Evolutionary conservation across 2,797 vertebrate genomes (phyloP).

Genomic region (Dryobates pubescens): DNA sequence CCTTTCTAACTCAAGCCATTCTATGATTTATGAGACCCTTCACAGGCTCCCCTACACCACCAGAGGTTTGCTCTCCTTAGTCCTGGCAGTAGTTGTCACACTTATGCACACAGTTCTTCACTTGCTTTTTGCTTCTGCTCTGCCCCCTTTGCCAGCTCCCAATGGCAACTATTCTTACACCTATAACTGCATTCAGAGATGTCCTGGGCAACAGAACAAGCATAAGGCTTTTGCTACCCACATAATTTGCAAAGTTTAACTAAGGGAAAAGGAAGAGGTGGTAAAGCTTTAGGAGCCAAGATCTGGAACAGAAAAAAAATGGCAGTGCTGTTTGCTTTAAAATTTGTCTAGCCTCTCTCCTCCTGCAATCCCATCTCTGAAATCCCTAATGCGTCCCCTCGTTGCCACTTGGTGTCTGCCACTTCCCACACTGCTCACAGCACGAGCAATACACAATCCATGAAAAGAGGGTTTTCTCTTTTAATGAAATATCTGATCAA

Average conservation of each 20-base stretch:
- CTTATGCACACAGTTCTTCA: fast-evolving
- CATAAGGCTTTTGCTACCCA: background rate
- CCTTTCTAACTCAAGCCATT: too few species aligned
- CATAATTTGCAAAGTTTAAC: background rate
- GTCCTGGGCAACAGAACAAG: background rate
- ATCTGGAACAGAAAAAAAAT: background rate
- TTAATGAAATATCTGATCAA: background rate
- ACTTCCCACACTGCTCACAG: constrained; percentile 40
- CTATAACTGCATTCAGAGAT: background rate
- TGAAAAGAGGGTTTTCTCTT: background rate
- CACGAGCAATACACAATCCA: background rate
- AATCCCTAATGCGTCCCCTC: background rate
- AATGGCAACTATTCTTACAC: background rate
- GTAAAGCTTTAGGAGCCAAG: background rate
- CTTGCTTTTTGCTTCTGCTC: background rate
- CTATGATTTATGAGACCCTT: background rate
- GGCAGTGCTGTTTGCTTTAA: background rate
- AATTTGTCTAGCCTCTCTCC: background rate
- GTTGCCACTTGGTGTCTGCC: constrained; percentile 9
- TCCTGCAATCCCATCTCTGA: background rate
- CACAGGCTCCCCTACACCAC: background rate
- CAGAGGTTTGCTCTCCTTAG: background rate
- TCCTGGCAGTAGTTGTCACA: background rate
- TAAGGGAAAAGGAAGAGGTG: background rate
- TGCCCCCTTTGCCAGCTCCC: background rate